phyloP scores from a whole-genome alignment of 2,113 vertebrate species.

The Catagonus wagneri region DNA sequence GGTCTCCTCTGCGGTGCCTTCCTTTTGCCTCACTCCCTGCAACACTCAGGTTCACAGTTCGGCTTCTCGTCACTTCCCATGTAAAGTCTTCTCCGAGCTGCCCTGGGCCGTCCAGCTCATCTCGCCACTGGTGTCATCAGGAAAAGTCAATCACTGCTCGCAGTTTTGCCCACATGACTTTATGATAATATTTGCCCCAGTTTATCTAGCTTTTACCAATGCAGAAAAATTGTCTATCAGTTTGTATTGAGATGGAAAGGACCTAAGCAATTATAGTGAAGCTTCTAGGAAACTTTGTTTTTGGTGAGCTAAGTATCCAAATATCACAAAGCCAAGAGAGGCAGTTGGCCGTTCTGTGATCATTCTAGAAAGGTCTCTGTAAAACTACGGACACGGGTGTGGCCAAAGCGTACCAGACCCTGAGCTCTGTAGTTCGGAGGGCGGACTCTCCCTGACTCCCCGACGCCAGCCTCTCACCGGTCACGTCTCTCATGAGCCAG shows the following conservation, averaged over 20 bases:
- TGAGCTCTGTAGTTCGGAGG: neutral
- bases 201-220: neutral
- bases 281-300: neutral
- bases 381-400: neutral
- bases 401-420: neutral
- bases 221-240: neutral
- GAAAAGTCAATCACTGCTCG: neutral
- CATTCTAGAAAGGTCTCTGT: constrained; percentile 4
- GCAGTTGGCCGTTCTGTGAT: neutral
- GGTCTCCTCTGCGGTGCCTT: neutral
- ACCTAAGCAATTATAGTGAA: neutral
- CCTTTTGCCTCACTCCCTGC: neutral
- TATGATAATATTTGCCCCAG: constrained; percentile 11
- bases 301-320: neutral
- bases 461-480: neutral
- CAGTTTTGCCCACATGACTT: neutral
- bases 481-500: neutral
- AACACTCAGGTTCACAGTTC: neutral
- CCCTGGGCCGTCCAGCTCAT: neutral
- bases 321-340: constrained; percentile 8
- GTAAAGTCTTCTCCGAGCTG: neutral
- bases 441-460: neutral
- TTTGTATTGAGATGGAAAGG: neutral
- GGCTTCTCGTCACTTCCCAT: neutral
- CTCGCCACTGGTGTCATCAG: neutral